Evolutionary conservation across 2,113 vertebrate genomes (phyloP), one percentile per base, ranked within the genome.

Genomic region (Pelusios castaneus): DNA sequence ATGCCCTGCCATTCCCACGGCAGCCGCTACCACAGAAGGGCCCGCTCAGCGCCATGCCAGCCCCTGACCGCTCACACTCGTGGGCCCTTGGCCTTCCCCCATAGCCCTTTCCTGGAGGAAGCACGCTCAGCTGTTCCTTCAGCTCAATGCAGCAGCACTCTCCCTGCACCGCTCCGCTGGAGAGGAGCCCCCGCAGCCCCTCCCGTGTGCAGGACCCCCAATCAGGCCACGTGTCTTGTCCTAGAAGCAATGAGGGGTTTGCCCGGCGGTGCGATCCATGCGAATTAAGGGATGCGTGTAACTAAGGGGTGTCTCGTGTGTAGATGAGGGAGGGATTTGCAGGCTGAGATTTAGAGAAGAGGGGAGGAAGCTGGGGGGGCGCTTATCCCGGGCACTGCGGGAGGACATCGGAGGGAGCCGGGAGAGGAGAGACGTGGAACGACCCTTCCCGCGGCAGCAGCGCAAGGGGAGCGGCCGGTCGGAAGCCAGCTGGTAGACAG

Each of bases 371-470:
- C 34, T n/a, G 63, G 14, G 9, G 63, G 63, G 63, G 4, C 10
- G 21, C 4, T 34, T 14, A 58, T 27, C 55, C 63, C 1, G 17
- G 19, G 19, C 10, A 38, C n/a, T 4, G 1, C 25, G 12, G 5
- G 10, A 17, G 2, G 27, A 41, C 17, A 3, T 6, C 25, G 2
- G 10, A 2, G 19, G 17, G 7, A 34, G 4, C 60, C 31, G n/a
- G n/a, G n/a, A n/a, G n/a, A 21, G 8, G 2, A 10, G 12, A 3
- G 31, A 0, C 2, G 9, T 2, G 5, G 2, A 8, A 0, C 8
- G n/a, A 31, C n/a, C 31, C 67, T 19, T 7, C 34, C 63, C 29
- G n/a, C 34, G 8, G 60, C 2, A 29, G 24, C n/a, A n/a, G 55
- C 22, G 22, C 22, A 22, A 16, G 55, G 55, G 5, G 14, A 24